A percentile compares a stretch with the other conserved stretches of the same genome.
Evolutionary conservation across 2,113 vertebrate species (phyloP).

Genomic region (Spea bombifrons): DNA sequence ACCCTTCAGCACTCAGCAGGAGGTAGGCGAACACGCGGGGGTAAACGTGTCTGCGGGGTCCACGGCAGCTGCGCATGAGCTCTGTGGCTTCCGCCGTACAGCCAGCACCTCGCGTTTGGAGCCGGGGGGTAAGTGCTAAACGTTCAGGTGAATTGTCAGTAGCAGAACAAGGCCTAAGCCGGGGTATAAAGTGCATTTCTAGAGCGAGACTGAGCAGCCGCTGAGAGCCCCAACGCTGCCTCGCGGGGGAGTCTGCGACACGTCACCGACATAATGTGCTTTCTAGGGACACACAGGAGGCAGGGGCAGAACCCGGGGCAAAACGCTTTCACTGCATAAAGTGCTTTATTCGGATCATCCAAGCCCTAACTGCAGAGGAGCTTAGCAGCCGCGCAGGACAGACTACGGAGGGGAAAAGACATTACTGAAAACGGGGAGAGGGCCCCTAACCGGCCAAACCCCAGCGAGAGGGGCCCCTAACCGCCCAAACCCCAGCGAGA

Average conservation of each 20-base stretch:
- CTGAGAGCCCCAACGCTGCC: background rate
- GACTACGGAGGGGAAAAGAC: no score
- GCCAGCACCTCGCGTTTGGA: background rate
- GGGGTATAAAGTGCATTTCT: slow-evolving; percentile 21
- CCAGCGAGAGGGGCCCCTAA: no score
- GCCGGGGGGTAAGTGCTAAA: slow-evolving; percentile 21
- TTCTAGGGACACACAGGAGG: background rate
- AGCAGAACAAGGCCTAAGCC: background rate
- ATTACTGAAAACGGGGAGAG: no score
- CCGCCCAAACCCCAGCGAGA: no score
- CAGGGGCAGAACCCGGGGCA: background rate
- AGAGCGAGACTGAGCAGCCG: background rate
- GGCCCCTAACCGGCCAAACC: no score
- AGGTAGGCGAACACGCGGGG: no score
- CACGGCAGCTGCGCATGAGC: no score
- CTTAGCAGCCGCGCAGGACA: no score
- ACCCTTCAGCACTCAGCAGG: no score
- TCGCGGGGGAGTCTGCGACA: background rate
- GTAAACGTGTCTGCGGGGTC: no score
- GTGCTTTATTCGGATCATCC: slow-evolving; percentile 8
- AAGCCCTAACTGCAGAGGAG: no score
- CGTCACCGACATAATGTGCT: slow-evolving; percentile 23
- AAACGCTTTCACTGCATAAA: background rate
- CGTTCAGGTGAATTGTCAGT: slow-evolving; percentile 18
- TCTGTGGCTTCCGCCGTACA: no score